These are phyloP conservation scores for Perca flavescens DNA, from an alignment of 2,113 vertebrate genomes.

Conservation along the genomic window DNA sequence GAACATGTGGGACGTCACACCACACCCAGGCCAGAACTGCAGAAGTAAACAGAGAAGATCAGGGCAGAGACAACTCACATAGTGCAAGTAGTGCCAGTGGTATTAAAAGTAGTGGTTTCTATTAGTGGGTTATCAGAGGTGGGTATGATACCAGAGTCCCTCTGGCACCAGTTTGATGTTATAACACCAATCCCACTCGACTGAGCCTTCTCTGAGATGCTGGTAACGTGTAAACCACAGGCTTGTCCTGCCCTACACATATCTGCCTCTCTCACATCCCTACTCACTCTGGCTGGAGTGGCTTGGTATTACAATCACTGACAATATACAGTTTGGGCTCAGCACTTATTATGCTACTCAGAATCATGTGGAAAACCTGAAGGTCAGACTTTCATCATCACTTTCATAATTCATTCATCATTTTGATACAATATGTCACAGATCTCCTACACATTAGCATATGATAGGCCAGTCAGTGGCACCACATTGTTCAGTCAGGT, in stretches of 20 bases:
- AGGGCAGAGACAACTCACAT: constrained; percentile 57
- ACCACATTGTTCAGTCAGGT: constrained; percentile 30
- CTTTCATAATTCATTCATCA: background rate
- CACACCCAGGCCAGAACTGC: constrained; percentile 64
- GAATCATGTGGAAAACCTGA: constrained; percentile 11
- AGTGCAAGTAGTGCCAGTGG: constrained; percentile 65
- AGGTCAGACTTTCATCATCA: background rate
- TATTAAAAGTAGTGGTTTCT: constrained; percentile 56
- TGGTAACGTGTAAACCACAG: constrained; percentile 53
- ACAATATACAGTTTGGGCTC: constrained; percentile 22
- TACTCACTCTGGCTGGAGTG: constrained; percentile 25
- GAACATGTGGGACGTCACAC: constrained; percentile 63
- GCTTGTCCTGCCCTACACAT: constrained; percentile 5
- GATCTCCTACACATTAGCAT: constrained; percentile 11
- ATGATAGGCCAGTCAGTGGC: constrained; percentile 13
- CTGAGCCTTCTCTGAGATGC: constrained; percentile 39
- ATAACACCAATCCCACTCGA: constrained; percentile 20
- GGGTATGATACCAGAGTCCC: constrained; percentile 29
- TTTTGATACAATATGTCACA: constrained; percentile 7
- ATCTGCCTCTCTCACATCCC: constrained; percentile 19
- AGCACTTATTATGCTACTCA: constrained; percentile 23
- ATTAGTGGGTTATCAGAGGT: constrained; percentile 34
- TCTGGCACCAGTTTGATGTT: constrained; percentile 43
- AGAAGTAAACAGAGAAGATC: constrained; percentile 65
- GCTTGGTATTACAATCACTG: constrained; percentile 49